Evolutionary conservation across 2,888 invertebrate genomes (phyloP), one percentile per base, ranked within the genome.

Genomic region (Matsumyia berberina): DNA sequence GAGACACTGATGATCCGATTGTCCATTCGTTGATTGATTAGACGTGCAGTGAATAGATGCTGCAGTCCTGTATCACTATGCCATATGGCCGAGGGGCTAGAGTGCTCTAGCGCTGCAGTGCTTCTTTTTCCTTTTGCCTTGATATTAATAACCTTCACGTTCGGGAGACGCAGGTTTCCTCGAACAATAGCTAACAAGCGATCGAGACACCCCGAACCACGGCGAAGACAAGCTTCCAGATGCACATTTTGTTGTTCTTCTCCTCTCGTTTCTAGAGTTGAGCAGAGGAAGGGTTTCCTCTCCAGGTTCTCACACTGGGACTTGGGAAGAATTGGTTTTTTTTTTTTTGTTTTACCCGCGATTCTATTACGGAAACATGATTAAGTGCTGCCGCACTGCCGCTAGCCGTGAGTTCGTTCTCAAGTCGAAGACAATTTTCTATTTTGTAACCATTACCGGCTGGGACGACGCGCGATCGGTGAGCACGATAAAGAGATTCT

Each of bases 381-480:
- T 85, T 80, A 85, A 85, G 70, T 80, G 80, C 85, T 80, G 85
- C 79, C 70, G 67, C 69, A 35, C 60, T 42, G 77, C 78, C 78
- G 85, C 74, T 33, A 80, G 85, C 85, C 55, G 70, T 76, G 70
- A 85, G 85, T 85, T 85, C 80, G 85, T 85, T 85, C 80, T 70
- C 80, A 79, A 85, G 76, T 85, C 80, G 80, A 85, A 85, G 85
- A 85, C 85, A 85, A 80, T 85, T 85, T 24, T 80, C 85, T 80
- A 85, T 80, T 80, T 80, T 85, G 80, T 79, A 79, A 57, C 58
- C 79, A 85, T 85, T 64, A 69, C 73, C 66, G 46, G 76, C 69
- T 83, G 67, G 29, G 78, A 67, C 62, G n/a, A n/a, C n/a, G n/a
- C 51, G 78, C 64, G 85, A 85, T 85, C 58, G n/a, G 53, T 76